Evolutionary conservation across 2,888 invertebrate species (phyloP), one percentile per base, ranked within the genome.

Genomic region (Onchidella celtica): DNA sequence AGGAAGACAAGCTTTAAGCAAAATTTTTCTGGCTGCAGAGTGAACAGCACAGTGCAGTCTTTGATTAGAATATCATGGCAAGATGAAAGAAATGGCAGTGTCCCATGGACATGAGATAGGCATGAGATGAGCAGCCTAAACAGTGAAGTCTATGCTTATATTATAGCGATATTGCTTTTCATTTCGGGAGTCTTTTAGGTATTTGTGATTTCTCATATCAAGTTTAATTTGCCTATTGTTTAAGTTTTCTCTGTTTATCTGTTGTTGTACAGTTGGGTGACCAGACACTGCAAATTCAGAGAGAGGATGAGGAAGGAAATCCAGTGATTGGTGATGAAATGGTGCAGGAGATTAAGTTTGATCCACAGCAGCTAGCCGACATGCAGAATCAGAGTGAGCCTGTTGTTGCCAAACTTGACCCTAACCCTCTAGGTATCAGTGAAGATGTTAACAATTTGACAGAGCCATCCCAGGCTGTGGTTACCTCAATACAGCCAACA

Each of bases 201-300:
- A n/a, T n/a, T n/a, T n/a, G n/a, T n/a, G n/a, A n/a, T n/a, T n/a
- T n/a, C n/a, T n/a, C n/a, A n/a, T n/a, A n/a, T n/a, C n/a, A n/a
- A n/a, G n/a, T n/a, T n/a, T n/a, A n/a, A n/a, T n/a, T n/a, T n/a
- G n/a, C n/a, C n/a, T n/a, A n/a, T 3, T 59, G 9, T 57, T 57
- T 34, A n/a, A 32, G 24, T 32, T 2, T 1, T 38, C 38, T 76
- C 1, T 61, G 11, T 38, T 61, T 47, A 9, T 68, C n/a, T n/a
- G n/a, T n/a, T n/a, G n/a, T n/a, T n/a, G n/a, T n/a, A n/a, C 61
- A 80, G 81, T 61, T 81, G 21, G 81, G 81, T 6, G 81, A 76
- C 61, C 75, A 81, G 63, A 81, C 81, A 21, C 68, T 81, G 21
- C 81, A 81, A 59, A 81, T 81, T 6, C 81, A 81, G 24, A 66